Percentiles rank a stretch among this genome's conserved stretches.
Conservation (phyloP, 2,113 vertebrate species). For the Apeltes quadracus region DNA sequence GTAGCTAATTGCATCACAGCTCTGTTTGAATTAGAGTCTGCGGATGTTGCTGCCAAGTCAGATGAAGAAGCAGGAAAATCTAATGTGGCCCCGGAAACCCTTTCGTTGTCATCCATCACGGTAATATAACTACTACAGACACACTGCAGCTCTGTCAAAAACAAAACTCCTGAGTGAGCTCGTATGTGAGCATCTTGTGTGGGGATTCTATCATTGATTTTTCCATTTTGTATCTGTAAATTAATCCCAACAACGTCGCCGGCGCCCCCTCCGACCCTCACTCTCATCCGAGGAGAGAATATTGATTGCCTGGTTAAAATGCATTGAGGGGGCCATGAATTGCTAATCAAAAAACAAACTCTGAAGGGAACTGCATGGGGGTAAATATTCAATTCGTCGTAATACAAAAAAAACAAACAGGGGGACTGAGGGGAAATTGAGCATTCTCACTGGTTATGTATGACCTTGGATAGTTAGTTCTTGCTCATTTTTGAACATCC, state of each 20-base stretch:
- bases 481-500: constrained; percentile 20
- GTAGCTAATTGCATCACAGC: constrained; percentile 62
- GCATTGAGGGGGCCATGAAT: constrained; percentile 58
- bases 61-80: constrained; percentile 58
- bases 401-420: constrained; percentile 51
- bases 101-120: constrained; percentile 61
- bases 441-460: constrained; percentile 19
- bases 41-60: constrained; percentile 40
- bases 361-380: constrained; percentile 38
- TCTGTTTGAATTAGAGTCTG: constrained; percentile 51
- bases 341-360: constrained; percentile 68
- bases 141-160: constrained; percentile 24
- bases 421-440: constrained; percentile 20
- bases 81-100: constrained; percentile 69
- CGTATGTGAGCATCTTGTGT: constrained; percentile 6
- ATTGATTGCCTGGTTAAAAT: constrained; percentile 65
- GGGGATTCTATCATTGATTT: constrained; percentile 49
- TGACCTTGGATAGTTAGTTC: constrained; percentile 40
- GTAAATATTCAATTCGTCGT: constrained; percentile 55
- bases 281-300: constrained; percentile 45
- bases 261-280: constrained; percentile 7
- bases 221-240: constrained; percentile 68
- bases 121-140: constrained; percentile 36
- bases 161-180: background rate
- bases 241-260: constrained; percentile 54